phyloP scores from a whole-genome alignment of 2,888 invertebrate genomes.

The Oligia fasciuncula region DNA sequence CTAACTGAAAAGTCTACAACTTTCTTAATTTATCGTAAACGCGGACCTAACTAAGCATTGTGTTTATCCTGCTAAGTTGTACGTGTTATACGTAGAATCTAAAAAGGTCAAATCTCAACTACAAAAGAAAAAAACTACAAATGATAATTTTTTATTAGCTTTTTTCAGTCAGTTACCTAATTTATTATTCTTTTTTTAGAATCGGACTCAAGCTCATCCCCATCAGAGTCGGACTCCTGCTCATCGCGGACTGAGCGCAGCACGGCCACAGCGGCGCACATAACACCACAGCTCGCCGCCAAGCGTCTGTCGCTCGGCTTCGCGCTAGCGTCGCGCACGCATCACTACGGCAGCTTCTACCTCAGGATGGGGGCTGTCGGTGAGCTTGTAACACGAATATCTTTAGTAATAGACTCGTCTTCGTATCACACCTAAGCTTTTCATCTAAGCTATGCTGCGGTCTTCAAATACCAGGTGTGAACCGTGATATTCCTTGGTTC shows the following conservation, averaged over 20 bases:
- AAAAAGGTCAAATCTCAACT: background rate
- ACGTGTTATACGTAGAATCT: background rate
- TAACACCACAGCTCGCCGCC: slow-evolving; percentile 81
- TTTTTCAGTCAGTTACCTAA: background rate
- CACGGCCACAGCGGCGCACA: slow-evolving; percentile 84
- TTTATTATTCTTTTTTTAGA: slow-evolving; percentile 67
- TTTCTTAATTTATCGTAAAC: background rate
- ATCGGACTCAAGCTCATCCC: slow-evolving; percentile 84
- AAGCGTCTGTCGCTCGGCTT: slow-evolving; percentile 88
- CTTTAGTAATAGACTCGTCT: background rate
- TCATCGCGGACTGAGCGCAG: slow-evolving; percentile 91
- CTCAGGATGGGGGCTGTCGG: slow-evolving; percentile 97
- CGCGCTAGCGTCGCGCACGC: slow-evolving; percentile 89
- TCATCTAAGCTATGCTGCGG: background rate
- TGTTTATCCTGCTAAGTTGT: background rate
- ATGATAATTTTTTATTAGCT: too few species aligned
- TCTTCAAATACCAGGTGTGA: background rate
- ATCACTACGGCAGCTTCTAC: slow-evolving; percentile 98
- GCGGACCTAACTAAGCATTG: background rate
- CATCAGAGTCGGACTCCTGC: slow-evolving; percentile 87
- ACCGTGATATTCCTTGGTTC: background rate
- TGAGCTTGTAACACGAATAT: slow-evolving; percentile 80
- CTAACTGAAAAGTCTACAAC: background rate
- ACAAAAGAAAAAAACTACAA: background rate
- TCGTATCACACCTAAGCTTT: background rate